Percentiles rank a stretch among this genome's conserved stretches.
These are phyloP conservation scores for Atta colombica DNA, from an alignment of 1,140 invertebrate species.

Conservation along the genomic window DNA sequence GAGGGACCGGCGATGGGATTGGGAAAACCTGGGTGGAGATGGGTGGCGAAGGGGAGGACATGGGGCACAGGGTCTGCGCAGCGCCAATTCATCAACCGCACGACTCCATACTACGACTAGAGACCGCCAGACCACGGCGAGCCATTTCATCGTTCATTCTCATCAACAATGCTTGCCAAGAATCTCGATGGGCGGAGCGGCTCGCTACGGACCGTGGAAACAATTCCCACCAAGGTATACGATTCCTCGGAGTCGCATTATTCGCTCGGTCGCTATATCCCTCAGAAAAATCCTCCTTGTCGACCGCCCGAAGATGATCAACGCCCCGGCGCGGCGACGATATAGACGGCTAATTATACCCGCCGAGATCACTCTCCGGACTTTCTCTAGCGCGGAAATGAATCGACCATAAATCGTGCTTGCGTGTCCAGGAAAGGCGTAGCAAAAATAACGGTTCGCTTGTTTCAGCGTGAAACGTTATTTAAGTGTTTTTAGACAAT, in stretches of 20 bases:
- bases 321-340: slow-evolving; percentile 46
- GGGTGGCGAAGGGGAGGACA: slow-evolving; percentile 51
- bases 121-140: slow-evolving; percentile 70
- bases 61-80: slow-evolving; percentile 73
- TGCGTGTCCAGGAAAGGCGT: not conserved
- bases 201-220: slow-evolving; percentile 66
- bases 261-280: slow-evolving; percentile 61
- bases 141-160: slow-evolving; percentile 81
- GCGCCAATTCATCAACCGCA: slow-evolving; percentile 80
- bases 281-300: slow-evolving; percentile 36
- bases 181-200: slow-evolving; percentile 68
- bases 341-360: slow-evolving; percentile 72
- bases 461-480: not conserved
- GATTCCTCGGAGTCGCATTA: slow-evolving; percentile 72
- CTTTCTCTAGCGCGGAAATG: slow-evolving; percentile 47
- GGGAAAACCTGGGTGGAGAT: slow-evolving; percentile 34
- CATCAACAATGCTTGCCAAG: slow-evolving; percentile 81
- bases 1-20: slow-evolving; percentile 50
- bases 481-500: slow-evolving; percentile 22
- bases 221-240: slow-evolving; percentile 70
- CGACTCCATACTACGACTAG: slow-evolving; percentile 68
- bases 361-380: slow-evolving; percentile 26
- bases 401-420: slow-evolving; percentile 58
- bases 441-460: not conserved
- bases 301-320: slow-evolving; percentile 63